Base-by-base conservation (phyloP, 2,888 invertebrate genomes). In the Coremacera marginata region DNA sequence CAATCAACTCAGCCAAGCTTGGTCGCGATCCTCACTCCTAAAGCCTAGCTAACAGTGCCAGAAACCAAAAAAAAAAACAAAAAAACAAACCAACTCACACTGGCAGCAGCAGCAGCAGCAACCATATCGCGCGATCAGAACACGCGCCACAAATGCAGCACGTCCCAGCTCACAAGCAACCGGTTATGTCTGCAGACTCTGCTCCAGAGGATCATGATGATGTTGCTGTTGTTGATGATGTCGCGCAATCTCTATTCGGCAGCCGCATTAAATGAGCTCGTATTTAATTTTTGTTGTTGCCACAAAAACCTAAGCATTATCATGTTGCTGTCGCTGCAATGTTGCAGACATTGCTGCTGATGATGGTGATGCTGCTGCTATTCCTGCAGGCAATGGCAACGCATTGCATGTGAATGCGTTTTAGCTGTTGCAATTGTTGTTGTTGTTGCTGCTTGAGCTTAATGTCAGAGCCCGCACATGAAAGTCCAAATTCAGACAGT, bases 91-190 rank as follows among this genome's bases (percentile, higher is more conserved):
- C 8, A 19, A 44, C 37, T 3, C 22, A 22, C 49, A 49, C 16
- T 14, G 7, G 51, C 60, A 60, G 57, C 70, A 60, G 52, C 70
- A 25, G 3, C 57, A 60, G 44, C 44, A 72, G 34, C 70, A 70
- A 22, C 49, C 37, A 73, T 78, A 81, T 81, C 79, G 79, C 79
- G 77, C 77, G 78, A 80, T 81, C 78, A 76, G 78, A 81, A 81
- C 81, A 81, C 81, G 81, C 79, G 81, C 81, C 80, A 81, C 81
- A 80, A 79, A 71, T 44, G 57, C 52, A 57, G 34, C 31, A 70
- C 60, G 60, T 60, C 25, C 4, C 25, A 60, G 5, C 60, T 9
- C 27, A 14, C n/a, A 14, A 19, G 37, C 44, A 60, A 72, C 71
- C 57, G 71, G 44, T 60, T 57, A 9, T 19, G 27, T 68, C 34